Percentiles rank a stretch among this genome's conserved stretches.
These are phyloP conservation scores for Kryphioiulus occultus DNA, from an alignment of 2,888 invertebrate species.

Conservation along the genomic window DNA sequence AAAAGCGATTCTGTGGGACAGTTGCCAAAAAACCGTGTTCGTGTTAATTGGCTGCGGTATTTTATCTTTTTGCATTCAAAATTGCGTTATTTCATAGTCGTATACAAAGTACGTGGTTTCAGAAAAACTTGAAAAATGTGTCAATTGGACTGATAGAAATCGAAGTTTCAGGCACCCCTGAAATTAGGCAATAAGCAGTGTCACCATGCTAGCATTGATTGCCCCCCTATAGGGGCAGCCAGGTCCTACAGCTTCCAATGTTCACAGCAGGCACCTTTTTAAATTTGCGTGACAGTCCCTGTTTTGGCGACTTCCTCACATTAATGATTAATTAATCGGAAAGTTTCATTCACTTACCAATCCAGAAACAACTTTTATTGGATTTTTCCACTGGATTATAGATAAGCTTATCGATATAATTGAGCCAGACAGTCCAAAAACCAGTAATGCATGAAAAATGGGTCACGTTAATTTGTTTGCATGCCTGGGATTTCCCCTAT, in stretches of 20 bases:
- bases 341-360: background rate
- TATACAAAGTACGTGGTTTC: background rate
- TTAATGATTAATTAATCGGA: background rate
- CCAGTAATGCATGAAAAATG: background rate
- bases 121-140: background rate
- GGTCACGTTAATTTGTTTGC: background rate
- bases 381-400: background rate
- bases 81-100: background rate
- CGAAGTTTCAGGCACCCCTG: background rate
- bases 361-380: background rate
- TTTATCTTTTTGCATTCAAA: background rate
- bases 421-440: background rate
- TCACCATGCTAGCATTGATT: background rate
- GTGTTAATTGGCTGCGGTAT: background rate
- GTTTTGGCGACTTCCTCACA: background rate
- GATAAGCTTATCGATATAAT: background rate
- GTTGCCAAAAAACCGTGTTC: background rate
- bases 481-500: background rate
- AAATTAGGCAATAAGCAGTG: background rate
- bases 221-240: background rate
- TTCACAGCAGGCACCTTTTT: background rate
- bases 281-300: background rate
- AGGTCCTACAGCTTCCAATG: background rate
- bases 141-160: background rate
- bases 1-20: background rate